Evolutionary conservation across 2,797 vertebrate genomes (phyloP), one percentile per base, ranked within the genome.

Genomic region (Carapus acus): DNA sequence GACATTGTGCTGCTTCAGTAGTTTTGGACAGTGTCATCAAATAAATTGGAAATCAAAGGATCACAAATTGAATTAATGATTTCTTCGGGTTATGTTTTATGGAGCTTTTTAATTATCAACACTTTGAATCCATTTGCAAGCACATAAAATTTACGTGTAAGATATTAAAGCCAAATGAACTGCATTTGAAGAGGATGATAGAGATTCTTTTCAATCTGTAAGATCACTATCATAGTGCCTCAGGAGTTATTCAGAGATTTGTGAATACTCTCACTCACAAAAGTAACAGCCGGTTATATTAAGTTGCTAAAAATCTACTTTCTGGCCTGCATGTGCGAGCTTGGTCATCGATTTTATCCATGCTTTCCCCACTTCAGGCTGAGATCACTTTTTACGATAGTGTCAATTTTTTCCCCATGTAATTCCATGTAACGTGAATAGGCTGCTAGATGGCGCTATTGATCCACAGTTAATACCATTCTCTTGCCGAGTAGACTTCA

Each of bases 371-470:
- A 40, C n/a, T 42, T 43, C 29, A 17, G 36, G 21, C 19, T 49
- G n/a, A 59, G 4, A 49, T 18, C 18, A 38, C 36, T 31, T 7
- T 18, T 5, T 27, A 9, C 9, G 9, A 42, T n/a, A 16, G 8
- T 50, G 14, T 11, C 11, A 13, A 43, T 43, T 15, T 7, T 13
- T 21, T 19, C 41, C 8, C 23, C 17, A 49, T 4, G 24, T 27
- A 9, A 27, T 27, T 27, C 9, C 5, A 5, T 27, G 24, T 33
- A 14, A 8, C 44, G 22, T 46, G 23, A 36, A 40, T 27, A 53
- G 6, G 43, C 79, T 85, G 67, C 73, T 78, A 85, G 87, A 73
- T 83, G 84, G 80, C 2, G 71, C 51, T 78, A 76, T 74, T 75
- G 71, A 15, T 71, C 85, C 51, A 49, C 24, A 71, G 11, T 8